Evolutionary conservation across 2,888 invertebrate species (phyloP), one percentile per base, ranked within the genome.

Genomic region (Melikaiella ostensackeni): DNA sequence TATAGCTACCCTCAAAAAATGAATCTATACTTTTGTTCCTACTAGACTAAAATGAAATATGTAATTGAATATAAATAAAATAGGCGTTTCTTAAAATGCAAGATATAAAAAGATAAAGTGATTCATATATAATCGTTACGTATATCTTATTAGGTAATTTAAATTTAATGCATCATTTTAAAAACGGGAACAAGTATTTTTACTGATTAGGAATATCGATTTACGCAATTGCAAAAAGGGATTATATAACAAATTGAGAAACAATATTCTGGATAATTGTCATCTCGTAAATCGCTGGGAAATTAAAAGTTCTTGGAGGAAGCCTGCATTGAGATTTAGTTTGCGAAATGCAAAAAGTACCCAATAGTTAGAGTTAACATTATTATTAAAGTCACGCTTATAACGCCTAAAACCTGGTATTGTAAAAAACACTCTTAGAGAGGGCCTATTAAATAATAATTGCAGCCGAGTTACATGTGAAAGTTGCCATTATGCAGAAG

Each of bases 361-460:
- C 42, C 27, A n/a, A 50, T 50, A 30, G 24, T 66, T 66, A 46
- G 42, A 66, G 38, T 27, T 66, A 46, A 46, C 66, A 66, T 66
- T 66, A 46, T 66, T 66, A 66, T 66, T 66, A 74, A 80, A 79
- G 78, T 77, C 78, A 77, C 76, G 79, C 74, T 82, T 82, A 82
- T 82, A 77, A 80, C 78, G 75, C 80, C 77, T 79, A 77, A 84
- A 84, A 85, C 81, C 81, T 78, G 78, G 77, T 77, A 77, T 78
- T 81, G 78, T 80, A 82, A 85, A 80, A 79, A 77, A 80, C 80
- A 80, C 83, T 84, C 80, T 84, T 84, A 84, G 79, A 78, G 75
- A 80, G 70, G 77, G 78, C 78, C 78, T 85, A 82, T 84, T 85
- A 85, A 80, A 81, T 78, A 80, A 82, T 80, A 85, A 84, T 82